Evolutionary conservation across 2,797 vertebrate genomes (phyloP).

Genomic region (Channallabes apus): DNA sequence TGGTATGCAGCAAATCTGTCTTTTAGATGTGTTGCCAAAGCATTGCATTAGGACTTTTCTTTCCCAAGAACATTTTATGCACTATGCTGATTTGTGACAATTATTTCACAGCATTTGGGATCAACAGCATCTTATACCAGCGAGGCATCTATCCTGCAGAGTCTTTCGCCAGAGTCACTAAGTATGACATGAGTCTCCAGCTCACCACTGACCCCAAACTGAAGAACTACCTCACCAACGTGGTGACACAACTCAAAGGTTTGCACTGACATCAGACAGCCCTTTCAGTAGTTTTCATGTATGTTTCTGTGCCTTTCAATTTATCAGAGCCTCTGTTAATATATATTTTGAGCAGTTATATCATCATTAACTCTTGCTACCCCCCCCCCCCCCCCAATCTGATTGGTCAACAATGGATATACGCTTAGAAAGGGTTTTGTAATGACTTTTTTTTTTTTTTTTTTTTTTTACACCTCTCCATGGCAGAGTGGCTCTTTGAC

Average conservation of each 20-base stretch:
- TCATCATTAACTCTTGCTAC: not conserved
- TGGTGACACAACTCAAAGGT: slow-evolving; percentile 94
- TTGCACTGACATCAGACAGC: slow-evolving; percentile 1
- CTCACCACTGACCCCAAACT: slow-evolving; percentile 86
- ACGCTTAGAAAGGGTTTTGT: no score
- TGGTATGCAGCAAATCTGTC: not conserved
- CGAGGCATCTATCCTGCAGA: slow-evolving; percentile 93
- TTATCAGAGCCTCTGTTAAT: not conserved
- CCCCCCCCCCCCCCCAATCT: no score
- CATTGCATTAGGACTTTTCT: not conserved
- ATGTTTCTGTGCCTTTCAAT: not conserved
- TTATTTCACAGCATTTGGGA: slow-evolving; percentile 81
- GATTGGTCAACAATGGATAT: no score
- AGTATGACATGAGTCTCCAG: slow-evolving; percentile 91
- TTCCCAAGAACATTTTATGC: no score
- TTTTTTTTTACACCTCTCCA: no score
- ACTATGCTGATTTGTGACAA: not conserved
- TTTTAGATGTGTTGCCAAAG: not conserved
- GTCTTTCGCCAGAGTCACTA: slow-evolving; percentile 87
- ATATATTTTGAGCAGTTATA: not conserved
- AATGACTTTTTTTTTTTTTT: no score
- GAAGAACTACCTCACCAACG: slow-evolving; percentile 87
- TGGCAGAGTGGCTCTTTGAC: slow-evolving; percentile 88
- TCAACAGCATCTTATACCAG: slow-evolving; percentile 97
- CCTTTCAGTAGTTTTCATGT: not conserved